phyloP scores from a whole-genome alignment of 2,888 invertebrate genomes.

The Phyto melanocephala region DNA sequence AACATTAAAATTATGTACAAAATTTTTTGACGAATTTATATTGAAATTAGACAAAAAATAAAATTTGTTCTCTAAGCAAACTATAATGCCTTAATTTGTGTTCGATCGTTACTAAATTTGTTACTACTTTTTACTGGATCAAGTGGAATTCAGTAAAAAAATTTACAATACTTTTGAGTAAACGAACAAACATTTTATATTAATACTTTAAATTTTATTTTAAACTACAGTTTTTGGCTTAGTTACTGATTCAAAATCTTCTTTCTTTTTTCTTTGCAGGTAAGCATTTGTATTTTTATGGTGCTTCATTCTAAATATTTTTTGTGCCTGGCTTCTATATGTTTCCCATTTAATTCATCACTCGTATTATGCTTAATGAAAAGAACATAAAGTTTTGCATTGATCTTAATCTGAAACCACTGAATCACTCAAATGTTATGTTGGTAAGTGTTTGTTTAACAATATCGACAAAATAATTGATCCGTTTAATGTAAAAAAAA shows the following conservation, averaged over 20 bases:
- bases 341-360: slow-evolving; percentile 40
- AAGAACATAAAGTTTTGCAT: not conserved
- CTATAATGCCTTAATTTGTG: too few relatives aligned
- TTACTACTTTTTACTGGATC: too few relatives aligned
- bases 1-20: too few relatives aligned
- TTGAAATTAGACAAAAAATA: too few relatives aligned
- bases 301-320: not conserved
- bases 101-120: too few relatives aligned
- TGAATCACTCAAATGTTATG: not conserved
- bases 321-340: slow-evolving; percentile 28
- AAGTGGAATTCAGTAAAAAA: too few relatives aligned
- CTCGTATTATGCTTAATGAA: slow-evolving; percentile 23
- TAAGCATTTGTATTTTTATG: slow-evolving; percentile 42
- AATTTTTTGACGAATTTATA: too few relatives aligned
- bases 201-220: too few relatives aligned
- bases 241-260: not conserved
- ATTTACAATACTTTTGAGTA: too few relatives aligned
- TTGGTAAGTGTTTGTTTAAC: slow-evolving; percentile 15
- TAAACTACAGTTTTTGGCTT: not conserved
- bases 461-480: not conserved
- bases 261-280: slow-evolving; percentile 44
- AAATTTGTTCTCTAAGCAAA: too few relatives aligned
- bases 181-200: too few relatives aligned
- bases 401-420: not conserved
- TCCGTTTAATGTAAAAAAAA: too few relatives aligned